phyloP scores from a whole-genome alignment of 2,888 invertebrate genomes.

The Erebia palarica region DNA sequence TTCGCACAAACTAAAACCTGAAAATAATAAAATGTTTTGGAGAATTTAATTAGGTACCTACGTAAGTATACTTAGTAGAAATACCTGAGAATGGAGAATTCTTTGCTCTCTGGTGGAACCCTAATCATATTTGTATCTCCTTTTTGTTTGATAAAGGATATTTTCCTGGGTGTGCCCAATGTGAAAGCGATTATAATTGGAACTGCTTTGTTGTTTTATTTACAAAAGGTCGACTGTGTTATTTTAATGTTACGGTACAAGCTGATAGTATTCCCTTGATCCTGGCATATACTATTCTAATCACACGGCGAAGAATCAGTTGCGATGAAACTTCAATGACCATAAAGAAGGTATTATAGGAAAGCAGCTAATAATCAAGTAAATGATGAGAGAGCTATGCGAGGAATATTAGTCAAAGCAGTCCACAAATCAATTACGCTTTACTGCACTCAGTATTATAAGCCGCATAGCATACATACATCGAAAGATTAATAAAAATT shows the following conservation, averaged over 20 bases:
- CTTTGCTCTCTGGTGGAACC: slow-evolving; percentile 8
- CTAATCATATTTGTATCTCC: slow-evolving; percentile 25
- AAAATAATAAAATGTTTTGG: too few relatives aligned
- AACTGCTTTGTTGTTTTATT: slow-evolving; percentile 29
- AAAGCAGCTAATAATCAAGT: too few relatives aligned
- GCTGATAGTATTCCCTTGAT: not conserved
- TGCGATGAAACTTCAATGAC: too few relatives aligned
- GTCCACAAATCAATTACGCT: not conserved
- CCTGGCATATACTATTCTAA: too few relatives aligned
- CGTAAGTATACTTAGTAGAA: too few relatives aligned
- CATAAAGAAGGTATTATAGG: too few relatives aligned
- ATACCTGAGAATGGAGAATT: not conserved
- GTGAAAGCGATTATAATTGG: slow-evolving; percentile 34
- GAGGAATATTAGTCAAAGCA: not conserved
- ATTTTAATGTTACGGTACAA: slow-evolving; percentile 9
- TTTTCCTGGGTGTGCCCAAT: slow-evolving; percentile 32
- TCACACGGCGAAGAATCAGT: too few relatives aligned
- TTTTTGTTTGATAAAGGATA: slow-evolving; percentile 27
- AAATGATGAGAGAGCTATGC: not conserved
- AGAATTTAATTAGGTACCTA: too few relatives aligned
- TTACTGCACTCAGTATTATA: too few relatives aligned
- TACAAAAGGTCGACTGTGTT: slow-evolving; percentile 21
- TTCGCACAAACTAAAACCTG: too few relatives aligned
- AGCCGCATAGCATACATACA: too few relatives aligned
- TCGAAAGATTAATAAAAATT: too few relatives aligned